Base-by-base conservation (phyloP, 2,888 invertebrate species). In the Brenthis daphne region DNA sequence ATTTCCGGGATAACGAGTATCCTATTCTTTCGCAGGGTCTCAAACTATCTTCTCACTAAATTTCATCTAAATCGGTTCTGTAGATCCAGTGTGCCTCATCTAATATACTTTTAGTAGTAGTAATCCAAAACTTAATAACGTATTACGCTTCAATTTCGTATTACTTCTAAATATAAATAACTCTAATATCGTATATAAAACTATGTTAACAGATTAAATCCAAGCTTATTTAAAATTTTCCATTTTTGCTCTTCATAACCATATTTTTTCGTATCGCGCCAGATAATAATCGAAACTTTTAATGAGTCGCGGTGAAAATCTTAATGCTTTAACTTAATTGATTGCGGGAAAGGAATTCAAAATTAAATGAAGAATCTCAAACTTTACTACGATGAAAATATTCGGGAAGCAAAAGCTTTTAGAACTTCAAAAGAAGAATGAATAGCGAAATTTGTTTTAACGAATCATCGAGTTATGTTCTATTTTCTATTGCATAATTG, bases 281-380 rank as follows among this genome's bases (percentile, higher is more conserved):
- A 33, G 53, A 51, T 43, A 53, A 37, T 50, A 6, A 51, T 63
- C n/a, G 60, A 33, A 63, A 63, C 20, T 63, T 63, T 63, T 53
- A 63, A 63, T 53, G 53, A 63, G 3, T 33, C 29, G 20, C 47
- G 54, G 12, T 63, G 8, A 16, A 54, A 63, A 63, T 24, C 55
- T 48, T 24, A 64, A 24, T 33, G 54, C 37, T 33, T 61, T 51
- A 24, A 55, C 14, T 43, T n/a, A 64, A 55, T 16, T 55, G 55
- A 64, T 64, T 64, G 55, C 55, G 47, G 55, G 14, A 64, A 64
- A 64, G n/a, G 43, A 63, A 58, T 8, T 54, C 12, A 53, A 24
- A 63, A 63, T 53, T 16, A 53, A 53, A 11, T 53, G 16, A 54
- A 63, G 37, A 43, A 63, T 14, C 20, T 20, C 20, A 37, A 63